Evolutionary conservation across 1,140 invertebrate genomes (phyloP), one percentile per base, ranked within the genome.

Genomic region (Papilio xuthus): DNA sequence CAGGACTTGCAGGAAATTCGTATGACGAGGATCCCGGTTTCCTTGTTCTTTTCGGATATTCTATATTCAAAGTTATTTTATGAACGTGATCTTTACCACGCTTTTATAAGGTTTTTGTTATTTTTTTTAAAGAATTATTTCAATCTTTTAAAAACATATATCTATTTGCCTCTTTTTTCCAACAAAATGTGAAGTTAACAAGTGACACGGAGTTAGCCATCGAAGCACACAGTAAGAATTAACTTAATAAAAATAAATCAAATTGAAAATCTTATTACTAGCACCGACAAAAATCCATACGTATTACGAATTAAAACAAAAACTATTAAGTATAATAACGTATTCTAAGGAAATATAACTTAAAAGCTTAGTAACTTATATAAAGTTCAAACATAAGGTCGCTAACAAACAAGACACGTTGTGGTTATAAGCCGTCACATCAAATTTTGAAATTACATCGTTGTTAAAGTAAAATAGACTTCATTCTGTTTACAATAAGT

Each of bases 391-490:
- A 67, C 60, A 67, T 67, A 67, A 67, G 23, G 60, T 18, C 26
- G 26, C 26, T 67, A 67, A 67, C 26, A 18, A 28, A 67, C 60
- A 67, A 67, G 4, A 67, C 60, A 67, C 60, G 60, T 67, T 67
- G 12, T 63, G 56, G 60, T 67, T 67, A 67, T 67, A 67, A 67
- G 60, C 60, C 26, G 60, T 67, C 9, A 67, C 32, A 67, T 67
- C 28, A 63, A 67, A 67, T 15, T 32, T 67, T 67, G 12, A 15
- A 67, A 67, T 28, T 15, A 13, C 4, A 63, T 26, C 4, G 0
- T 67, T 28, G 26, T 13, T 67, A 12, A 67, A 67, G 23, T 67
- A 67, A 67, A 67, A 67, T 28, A 32, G 60, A 18, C 60, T 28
- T 32, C 32, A 67, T 67, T 15, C 10, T 13, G 6, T 28, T 28